Evolutionary conservation across 2,888 invertebrate genomes (phyloP).

Genomic region (Pheosia tremula): DNA sequence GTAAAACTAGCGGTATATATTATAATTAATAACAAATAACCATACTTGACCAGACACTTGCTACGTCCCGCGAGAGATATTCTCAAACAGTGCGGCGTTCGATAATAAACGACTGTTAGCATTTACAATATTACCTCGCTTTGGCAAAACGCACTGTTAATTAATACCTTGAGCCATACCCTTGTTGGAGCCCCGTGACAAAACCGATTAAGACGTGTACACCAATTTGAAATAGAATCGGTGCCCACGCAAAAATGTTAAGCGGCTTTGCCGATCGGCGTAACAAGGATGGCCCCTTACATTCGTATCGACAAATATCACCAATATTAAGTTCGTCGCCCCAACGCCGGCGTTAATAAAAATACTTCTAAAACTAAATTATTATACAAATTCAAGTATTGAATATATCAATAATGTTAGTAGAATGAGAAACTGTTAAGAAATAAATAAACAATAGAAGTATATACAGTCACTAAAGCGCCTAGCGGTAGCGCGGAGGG

Average conservation of each 20-base stretch:
- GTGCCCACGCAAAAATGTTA: no score
- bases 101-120: constrained; percentile 26
- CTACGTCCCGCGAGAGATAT: constrained; percentile 38
- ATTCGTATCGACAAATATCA: constrained; percentile 71
- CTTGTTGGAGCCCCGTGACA: not conserved
- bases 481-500: constrained; percentile 45
- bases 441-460: constrained; percentile 58
- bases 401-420: constrained; percentile 40
- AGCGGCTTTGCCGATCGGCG: not conserved
- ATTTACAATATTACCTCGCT: constrained; percentile 38
- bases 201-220: no score
- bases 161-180: constrained; percentile 29
- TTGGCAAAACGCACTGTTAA: constrained; percentile 41
- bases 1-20: constrained; percentile 60
- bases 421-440: constrained; percentile 43
- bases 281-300: constrained; percentile 24
- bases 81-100: constrained; percentile 30
- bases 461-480: constrained; percentile 63
- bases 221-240: no score
- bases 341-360: constrained; percentile 48
- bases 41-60: constrained; percentile 71
- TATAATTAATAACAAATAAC: constrained; percentile 58
- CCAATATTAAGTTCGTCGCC: constrained; percentile 52
- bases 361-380: constrained; percentile 42
- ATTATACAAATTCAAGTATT: constrained; percentile 45